Evolutionary conservation across 2,113 vertebrate species (phyloP).

Genomic region (Dolichotis patagonum): DNA sequence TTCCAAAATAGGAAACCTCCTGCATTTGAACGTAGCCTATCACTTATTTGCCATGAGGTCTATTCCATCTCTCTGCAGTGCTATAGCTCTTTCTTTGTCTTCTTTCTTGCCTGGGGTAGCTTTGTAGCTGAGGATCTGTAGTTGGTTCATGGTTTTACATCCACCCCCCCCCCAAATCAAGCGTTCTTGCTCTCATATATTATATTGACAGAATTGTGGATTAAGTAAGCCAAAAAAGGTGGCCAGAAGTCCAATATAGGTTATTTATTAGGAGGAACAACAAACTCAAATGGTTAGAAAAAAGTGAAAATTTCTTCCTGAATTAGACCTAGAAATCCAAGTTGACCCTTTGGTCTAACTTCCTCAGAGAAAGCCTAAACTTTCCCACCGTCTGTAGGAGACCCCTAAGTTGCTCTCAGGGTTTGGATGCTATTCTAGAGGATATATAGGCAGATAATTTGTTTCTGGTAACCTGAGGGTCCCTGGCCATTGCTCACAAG

Average conservation of each 20-base stretch:
- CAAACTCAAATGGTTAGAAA: slow-evolving; percentile 1
- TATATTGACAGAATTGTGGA: slow-evolving; percentile 2
- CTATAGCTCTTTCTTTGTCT: background rate
- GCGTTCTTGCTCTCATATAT: slow-evolving; percentile 26
- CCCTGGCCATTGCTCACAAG: background rate
- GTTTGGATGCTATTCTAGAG: slow-evolving; percentile 22
- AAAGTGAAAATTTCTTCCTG: background rate
- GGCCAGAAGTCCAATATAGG: slow-evolving; percentile 38
- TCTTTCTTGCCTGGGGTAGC: background rate
- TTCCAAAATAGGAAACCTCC: background rate
- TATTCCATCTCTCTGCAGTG: background rate
- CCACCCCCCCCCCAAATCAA: background rate
- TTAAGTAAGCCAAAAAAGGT: slow-evolving; percentile 52
- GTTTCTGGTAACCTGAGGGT: background rate
- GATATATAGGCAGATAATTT: background rate
- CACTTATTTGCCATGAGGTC: background rate
- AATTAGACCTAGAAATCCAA: slow-evolving; percentile 2
- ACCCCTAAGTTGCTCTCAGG: slow-evolving; percentile 41
- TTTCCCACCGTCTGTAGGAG: background rate
- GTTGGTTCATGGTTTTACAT: background rate
- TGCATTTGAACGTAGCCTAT: background rate
- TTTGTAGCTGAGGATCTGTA: background rate
- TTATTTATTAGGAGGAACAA: slow-evolving; percentile 14
- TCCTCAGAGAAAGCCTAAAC: background rate
- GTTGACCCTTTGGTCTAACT: background rate